Conservation (phyloP, 2,888 invertebrate species). For the Achlya flavicornis region DNA sequence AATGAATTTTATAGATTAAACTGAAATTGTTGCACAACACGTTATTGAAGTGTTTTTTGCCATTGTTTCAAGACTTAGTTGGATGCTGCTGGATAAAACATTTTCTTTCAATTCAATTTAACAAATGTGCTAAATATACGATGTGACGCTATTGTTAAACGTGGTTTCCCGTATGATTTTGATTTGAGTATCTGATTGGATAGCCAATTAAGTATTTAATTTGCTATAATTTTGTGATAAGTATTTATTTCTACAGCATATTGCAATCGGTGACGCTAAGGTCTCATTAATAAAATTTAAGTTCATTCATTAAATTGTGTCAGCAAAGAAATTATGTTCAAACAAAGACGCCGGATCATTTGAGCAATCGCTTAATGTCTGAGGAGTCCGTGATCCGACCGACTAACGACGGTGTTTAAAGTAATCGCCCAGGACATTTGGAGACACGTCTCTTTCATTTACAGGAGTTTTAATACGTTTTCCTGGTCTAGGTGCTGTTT, state of each 20-base stretch:
- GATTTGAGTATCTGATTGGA: not conserved
- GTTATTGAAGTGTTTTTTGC: not conserved
- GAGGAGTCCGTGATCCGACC: slow-evolving; percentile 48
- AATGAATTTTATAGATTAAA: slow-evolving; percentile 12
- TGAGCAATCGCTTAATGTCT: slow-evolving; percentile 47
- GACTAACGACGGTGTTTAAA: slow-evolving; percentile 47
- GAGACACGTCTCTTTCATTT: slow-evolving; percentile 53
- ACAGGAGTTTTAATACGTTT: slow-evolving; percentile 52
- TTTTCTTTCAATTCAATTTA: not conserved
- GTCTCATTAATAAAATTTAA: too few species aligned
- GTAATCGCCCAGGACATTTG: slow-evolving; percentile 49
- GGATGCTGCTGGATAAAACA: not conserved
- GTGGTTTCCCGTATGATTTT: not conserved
- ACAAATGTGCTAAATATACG: not conserved
- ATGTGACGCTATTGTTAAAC: not conserved
- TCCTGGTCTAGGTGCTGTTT: slow-evolving; percentile 14
- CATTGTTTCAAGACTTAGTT: not conserved
- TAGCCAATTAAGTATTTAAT: not conserved
- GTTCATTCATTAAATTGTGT: not conserved
- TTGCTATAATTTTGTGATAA: too few species aligned
- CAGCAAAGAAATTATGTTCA: slow-evolving; percentile 5
- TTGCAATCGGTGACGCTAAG: not conserved
- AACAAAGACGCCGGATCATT: slow-evolving; percentile 44
- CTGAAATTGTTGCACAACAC: not conserved
- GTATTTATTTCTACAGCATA: not conserved